Evolutionary conservation across 2,797 vertebrate genomes (phyloP), one percentile per base, ranked within the genome.

Genomic region (Hylomyscus alleni): DNA sequence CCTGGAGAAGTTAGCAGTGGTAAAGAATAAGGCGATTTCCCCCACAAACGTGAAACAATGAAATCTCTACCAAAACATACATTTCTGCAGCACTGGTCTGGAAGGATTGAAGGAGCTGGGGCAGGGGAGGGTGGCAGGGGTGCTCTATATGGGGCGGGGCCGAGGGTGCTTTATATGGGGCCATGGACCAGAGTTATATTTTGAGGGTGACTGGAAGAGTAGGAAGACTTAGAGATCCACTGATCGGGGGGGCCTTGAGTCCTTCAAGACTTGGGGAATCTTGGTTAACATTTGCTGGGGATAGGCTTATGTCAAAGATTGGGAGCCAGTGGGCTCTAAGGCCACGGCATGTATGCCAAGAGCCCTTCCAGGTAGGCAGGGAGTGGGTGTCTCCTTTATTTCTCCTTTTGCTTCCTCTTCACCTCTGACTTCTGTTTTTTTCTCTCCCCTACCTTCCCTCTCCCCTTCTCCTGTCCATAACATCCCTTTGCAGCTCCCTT

Each of bases 401-500:
- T 95, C 86, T 95, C 37, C 60, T 75, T 19, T 89, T 69, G 89
- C 93, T 91, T 31, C 91, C 94, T 96, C 89, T 96, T 93, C 86
- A 85, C 77, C 87, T 98, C 97, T 98, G 98, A 98, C 92, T 94
- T 96, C 58, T 93, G 54, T 98, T 97, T 97, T 81, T 97, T 90
- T 98, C 93, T 98, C 92, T 56, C 94, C 93, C 90, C 72, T 56
- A 37, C 89, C 83, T 91, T 89, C 86, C 90, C 50, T 96, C 44
- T 96, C 90, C 94, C 91, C 62, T 9, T 60, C 73, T 95, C 94
- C 96, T 91, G 67, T 87, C 96, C 88, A 75, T 90, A 50, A 96
- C 93, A 87, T 50, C 95, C 89, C 77, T 95, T 90, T 97, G 80
- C 88, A 98, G 98, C 91, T 98, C 98, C 97, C 98, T 98, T 93